These are phyloP conservation scores for Atherinosoma microstoma DNA, from an alignment of 2,797 vertebrate genomes.

Conservation along the genomic window DNA sequence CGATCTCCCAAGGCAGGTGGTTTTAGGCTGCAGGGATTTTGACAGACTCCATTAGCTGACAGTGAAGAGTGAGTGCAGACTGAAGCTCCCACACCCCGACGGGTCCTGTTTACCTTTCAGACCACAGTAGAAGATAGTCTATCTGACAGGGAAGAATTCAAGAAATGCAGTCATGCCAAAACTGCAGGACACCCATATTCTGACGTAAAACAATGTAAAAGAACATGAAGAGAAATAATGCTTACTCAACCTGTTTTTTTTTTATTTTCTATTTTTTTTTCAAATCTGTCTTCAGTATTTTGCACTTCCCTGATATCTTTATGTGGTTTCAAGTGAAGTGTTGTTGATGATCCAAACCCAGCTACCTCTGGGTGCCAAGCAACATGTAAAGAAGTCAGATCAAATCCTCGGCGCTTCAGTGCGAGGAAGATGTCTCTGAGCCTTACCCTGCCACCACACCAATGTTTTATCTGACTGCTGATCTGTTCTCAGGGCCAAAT, in stretches of 20 bases:
- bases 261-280: background rate
- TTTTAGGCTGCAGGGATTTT: constrained; percentile 69
- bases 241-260: background rate
- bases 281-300: background rate
- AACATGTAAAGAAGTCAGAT: constrained; percentile 12
- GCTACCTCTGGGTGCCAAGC: background rate
- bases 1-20: constrained; percentile 64
- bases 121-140: constrained; percentile 67
- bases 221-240: constrained; percentile 17
- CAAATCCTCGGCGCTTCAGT: constrained; percentile 24
- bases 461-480: constrained; percentile 29
- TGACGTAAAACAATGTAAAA: constrained; percentile 31
- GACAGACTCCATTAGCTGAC: constrained; percentile 76
- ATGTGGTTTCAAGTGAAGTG: constrained; percentile 6
- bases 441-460: constrained; percentile 11
- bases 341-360: constrained; percentile 1
- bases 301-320: background rate
- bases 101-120: constrained; percentile 75
- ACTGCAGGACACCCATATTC: constrained; percentile 57
- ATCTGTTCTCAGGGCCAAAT: constrained; percentile 34
- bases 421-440: constrained; percentile 15
- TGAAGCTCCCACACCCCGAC: constrained; percentile 61
- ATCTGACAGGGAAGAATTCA: constrained; percentile 68
- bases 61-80: constrained; percentile 62
- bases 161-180: constrained; percentile 57